Evolutionary conservation across 2,797 vertebrate species (phyloP), one percentile per base, ranked within the genome.

Genomic region (Steatocranus sp.): DNA sequence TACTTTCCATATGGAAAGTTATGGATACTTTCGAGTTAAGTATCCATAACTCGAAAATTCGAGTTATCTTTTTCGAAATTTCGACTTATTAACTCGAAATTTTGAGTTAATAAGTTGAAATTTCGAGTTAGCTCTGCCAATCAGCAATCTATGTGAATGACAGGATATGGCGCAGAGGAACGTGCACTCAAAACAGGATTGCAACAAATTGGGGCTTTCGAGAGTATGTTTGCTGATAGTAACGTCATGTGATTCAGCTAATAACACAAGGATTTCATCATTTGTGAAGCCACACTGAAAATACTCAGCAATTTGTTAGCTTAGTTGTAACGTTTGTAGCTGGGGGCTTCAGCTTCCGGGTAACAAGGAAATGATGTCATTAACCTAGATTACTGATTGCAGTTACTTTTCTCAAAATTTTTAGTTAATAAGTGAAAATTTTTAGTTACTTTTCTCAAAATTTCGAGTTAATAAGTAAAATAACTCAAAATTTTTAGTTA

Each of bases 361-460:
- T 4, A 56, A 56, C 3, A 56, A 6, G 15, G 54, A 56, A 32
- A 11, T 56, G 15, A 56, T 0, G 0, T 32, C 27, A 58, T 58
- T 58, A 15, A 56, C 54, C 27, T 18, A 58, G 2, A 58, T 32
- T 18, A 58, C 54, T 58, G 54, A 2, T 11, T 58, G 15, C 15
- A 58, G 54, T 56, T 56, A 32, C 27, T 6, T 56, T 32, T 32
- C 15, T 56, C 54, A 11, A 30, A 56, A 17, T 3, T 10, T 56
- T 30, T 30, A 56, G 51, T 54, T 54, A 54, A 15, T 23, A 23
- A 51, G 11, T 51, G 11, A 51, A 51, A 51, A 51, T 1, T 7
- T 12, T 12, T 12, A 23, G 50, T 53, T 51, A 7, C 50, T 53
- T 2, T 53, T 53, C 50, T 23, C 0, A 0, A 14, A 25, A 53